phyloP scores from a whole-genome alignment of 92 coral and sea anemone genomes.

The Hydrozoanthus gracilis region DNA sequence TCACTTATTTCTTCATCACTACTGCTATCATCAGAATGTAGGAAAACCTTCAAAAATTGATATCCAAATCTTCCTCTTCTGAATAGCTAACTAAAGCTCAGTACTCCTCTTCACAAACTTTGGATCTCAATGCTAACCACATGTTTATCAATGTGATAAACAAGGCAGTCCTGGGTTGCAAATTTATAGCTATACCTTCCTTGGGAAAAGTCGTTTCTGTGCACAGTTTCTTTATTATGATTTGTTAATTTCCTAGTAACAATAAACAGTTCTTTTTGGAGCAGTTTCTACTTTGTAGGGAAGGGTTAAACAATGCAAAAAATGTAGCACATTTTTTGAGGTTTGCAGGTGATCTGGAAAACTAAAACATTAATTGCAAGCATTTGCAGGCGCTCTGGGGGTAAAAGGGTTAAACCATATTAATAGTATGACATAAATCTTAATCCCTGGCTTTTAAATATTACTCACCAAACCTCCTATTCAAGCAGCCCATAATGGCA shows the following conservation, averaged over 20 bases:
- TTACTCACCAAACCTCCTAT: conserved; percentile 87
- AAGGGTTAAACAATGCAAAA: not conserved
- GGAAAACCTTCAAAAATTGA: conserved; percentile 53
- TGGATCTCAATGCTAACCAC: conserved; percentile 15
- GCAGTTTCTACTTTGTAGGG: conserved; percentile 23
- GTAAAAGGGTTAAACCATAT: conserved; percentile 10
- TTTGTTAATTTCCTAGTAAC: conserved; percentile 26
- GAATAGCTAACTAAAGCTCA: conserved; percentile 22
- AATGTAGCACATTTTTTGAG: conserved; percentile 1
- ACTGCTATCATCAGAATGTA: conserved; percentile 10
- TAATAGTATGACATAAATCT: too few relatives aligned
- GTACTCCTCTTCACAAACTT: conserved; percentile 25
- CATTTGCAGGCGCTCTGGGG: conserved; percentile 26
- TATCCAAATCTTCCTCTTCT: conserved; percentile 51
- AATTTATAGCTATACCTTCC: conserved; percentile 13
- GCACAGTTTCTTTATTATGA: conserved; percentile 32
- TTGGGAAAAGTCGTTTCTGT: conserved; percentile 16
- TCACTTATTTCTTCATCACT: conserved; percentile 43
- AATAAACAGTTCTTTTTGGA: conserved; percentile 7
- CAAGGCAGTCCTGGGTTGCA: conserved; percentile 4
- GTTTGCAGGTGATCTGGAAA: conserved; percentile 28
- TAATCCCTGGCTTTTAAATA: not conserved
- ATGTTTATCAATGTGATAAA: conserved; percentile 24
- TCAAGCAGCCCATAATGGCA: conserved; percentile 86
- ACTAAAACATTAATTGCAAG: not conserved